These are phyloP conservation scores for Torymus texanus DNA, from an alignment of 2,888 invertebrate species.

Conservation along the genomic window DNA sequence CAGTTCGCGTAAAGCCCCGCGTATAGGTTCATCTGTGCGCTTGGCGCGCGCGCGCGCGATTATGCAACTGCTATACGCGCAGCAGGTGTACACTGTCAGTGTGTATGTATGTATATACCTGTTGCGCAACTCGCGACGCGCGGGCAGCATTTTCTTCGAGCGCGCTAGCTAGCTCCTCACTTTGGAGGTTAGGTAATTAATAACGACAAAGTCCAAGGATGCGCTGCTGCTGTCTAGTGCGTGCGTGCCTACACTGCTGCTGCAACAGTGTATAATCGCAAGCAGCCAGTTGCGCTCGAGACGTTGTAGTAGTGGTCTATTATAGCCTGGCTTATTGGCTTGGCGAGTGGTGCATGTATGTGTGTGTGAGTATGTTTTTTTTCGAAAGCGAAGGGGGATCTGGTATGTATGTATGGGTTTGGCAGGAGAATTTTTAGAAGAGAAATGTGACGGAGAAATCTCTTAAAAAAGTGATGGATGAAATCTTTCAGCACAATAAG, in stretches of 20 bases:
- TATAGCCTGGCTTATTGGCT: too few species aligned
- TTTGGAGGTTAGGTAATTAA: constrained; percentile 73
- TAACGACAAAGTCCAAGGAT: constrained; percentile 74
- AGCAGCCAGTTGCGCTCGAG: background rate
- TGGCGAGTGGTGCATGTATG: too few species aligned
- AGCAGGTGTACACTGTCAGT: background rate
- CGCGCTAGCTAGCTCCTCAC: constrained; percentile 59
- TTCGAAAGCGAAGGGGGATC: too few species aligned
- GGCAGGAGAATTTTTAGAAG: too few species aligned
- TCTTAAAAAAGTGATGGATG: too few species aligned
- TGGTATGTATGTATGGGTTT: too few species aligned
- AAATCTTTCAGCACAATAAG: too few species aligned
- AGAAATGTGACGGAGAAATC: too few species aligned
- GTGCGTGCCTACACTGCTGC: background rate
- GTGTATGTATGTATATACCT: constrained; percentile 18
- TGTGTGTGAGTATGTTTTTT: too few species aligned
- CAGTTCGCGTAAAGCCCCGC: too few species aligned
- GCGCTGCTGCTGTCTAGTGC: constrained; percentile 56
- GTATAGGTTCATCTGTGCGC: too few species aligned
- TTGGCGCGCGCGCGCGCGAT: constrained; percentile 4
- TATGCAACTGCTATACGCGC: constrained; percentile 23
- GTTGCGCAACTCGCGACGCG: constrained; percentile 68
- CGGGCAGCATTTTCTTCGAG: constrained; percentile 65
- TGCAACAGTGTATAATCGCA: background rate
- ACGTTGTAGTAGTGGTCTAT: background rate